Percentiles rank a stretch among this genome's conserved stretches.
phyloP scores from a whole-genome alignment of 2,888 invertebrate species.

The Caenorhabditis sp. region DNA sequence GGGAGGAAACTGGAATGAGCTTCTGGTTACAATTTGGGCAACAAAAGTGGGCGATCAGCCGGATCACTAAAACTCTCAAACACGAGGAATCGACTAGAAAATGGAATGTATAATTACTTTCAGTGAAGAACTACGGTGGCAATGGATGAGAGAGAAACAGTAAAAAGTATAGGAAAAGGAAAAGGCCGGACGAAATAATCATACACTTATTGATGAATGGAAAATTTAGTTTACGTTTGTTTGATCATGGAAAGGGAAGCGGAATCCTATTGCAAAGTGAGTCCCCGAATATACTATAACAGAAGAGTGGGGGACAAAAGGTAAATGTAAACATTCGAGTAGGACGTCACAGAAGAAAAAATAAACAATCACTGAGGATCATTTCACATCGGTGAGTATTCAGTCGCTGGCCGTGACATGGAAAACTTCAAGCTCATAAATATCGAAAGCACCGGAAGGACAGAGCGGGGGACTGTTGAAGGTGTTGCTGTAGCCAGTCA shows the following conservation, averaged over 20 bases:
- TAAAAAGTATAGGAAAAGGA: not conserved
- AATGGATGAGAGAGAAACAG: not conserved
- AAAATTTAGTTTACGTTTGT: slow-evolving; percentile 6
- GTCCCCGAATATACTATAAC: slow-evolving; percentile 6
- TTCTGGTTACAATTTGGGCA: slow-evolving; percentile 16
- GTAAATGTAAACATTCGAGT: slow-evolving; percentile 2
- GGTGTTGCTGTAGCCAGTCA: slow-evolving; percentile 71
- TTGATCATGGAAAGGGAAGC: not conserved
- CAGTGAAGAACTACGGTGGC: slow-evolving; percentile 43
- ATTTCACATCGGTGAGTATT: too few species aligned
- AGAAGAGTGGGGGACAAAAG: slow-evolving; percentile 2
- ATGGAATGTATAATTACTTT: slow-evolving; percentile 41
- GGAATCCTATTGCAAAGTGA: slow-evolving; percentile 31
- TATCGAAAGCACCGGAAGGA: slow-evolving; percentile 65
- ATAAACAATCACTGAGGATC: slow-evolving; percentile 10
- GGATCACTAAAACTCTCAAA: slow-evolving; percentile 34
- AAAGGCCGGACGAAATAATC: not conserved
- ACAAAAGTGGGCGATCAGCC: not conserved
- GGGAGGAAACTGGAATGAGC: slow-evolving; percentile 28
- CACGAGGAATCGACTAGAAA: slow-evolving; percentile 50
- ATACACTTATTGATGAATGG: too few species aligned
- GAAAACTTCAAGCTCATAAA: slow-evolving; percentile 74
- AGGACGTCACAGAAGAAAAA: slow-evolving; percentile 10
- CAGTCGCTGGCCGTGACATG: slow-evolving; percentile 56
- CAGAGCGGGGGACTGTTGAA: slow-evolving; percentile 74